Percentiles rank a stretch among this genome's conserved stretches.
Conservation (phyloP, 1,140 invertebrate genomes). For the Platorchestia sp. region DNA sequence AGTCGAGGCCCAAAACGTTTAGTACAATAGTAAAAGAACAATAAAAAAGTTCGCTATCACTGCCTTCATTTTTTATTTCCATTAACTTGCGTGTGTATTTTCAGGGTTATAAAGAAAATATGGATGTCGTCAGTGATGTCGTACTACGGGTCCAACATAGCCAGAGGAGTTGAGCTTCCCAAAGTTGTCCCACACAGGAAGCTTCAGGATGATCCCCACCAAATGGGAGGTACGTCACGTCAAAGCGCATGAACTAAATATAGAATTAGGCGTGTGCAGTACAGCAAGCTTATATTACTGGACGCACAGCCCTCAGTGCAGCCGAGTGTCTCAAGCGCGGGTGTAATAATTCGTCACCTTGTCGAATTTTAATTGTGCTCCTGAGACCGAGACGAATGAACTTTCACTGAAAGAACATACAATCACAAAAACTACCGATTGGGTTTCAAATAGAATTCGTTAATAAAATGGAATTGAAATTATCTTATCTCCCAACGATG, state of each 20-base stretch:
- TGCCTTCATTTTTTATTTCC: background rate
- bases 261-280: background rate
- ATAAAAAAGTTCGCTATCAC: background rate
- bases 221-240: conserved; percentile 61
- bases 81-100: background rate
- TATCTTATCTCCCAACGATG: too few species aligned
- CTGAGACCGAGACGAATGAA: too few species aligned
- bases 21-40: background rate
- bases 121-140: conserved; percentile 58
- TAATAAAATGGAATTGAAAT: too few species aligned
- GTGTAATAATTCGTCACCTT: too few species aligned
- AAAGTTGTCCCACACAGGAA: conserved; percentile 50
- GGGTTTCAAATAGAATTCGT: too few species aligned
- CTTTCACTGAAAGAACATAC: too few species aligned
- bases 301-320: background rate
- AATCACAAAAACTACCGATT: too few species aligned
- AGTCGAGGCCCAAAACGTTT: background rate
- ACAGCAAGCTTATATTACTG: background rate
- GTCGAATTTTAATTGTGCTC: too few species aligned
- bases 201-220: conserved; percentile 63
- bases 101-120: background rate
- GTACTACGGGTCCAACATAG: conserved; percentile 61
- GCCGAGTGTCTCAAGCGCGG: too few species aligned
- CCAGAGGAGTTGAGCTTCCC: conserved; percentile 56
- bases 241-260: background rate